Evolutionary conservation across 2,888 invertebrate species (phyloP), one percentile per base, ranked within the genome.

Genomic region (Troides aeacus): DNA sequence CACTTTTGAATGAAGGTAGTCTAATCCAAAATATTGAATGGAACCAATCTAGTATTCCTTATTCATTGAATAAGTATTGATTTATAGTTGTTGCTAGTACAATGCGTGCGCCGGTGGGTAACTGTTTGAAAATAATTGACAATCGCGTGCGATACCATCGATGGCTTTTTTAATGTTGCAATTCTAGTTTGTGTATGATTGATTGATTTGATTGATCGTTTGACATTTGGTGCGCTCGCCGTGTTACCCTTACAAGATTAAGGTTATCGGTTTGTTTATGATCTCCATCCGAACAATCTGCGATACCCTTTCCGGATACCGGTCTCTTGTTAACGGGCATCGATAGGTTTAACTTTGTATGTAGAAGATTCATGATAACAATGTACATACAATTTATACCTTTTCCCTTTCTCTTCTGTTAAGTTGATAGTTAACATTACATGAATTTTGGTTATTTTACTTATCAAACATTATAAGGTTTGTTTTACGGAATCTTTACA

Each of bases 191-290:
- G 62, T 50, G 3, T 66, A 67, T 72, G 72, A 72, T 72, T 72
- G 69, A 72, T 72, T 21, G 21, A 21, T 21, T 72, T 21, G 21
- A 21, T 21, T 62, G 69, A 53, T 71, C 60, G 67, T 24, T 66
- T 68, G 72, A 71, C 68, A 72, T 72, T 71, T 69, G 66, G 66
- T 61, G 24, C 46, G 15, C 21, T 53, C n/a, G 24, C 60, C 50
- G 64, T 58, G 64, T 64, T 64, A 66, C 72, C 70, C 72, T 70
- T 66, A 66, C 60, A 56, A 57, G 72, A 72, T 68, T 70, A 61
- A 57, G 65, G 65, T 59, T 69, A 65, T 57, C 39, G 50, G 58
- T 69, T 62, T 36, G n/a, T 62, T 60, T 42, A 60, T 70, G 58
- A 64, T 59, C 63, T 56, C 57, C 63, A 72, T 72, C 70, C 36